Evolutionary conservation across 2,888 invertebrate genomes (phyloP).

Genomic region (Heliconius hortense): DNA sequence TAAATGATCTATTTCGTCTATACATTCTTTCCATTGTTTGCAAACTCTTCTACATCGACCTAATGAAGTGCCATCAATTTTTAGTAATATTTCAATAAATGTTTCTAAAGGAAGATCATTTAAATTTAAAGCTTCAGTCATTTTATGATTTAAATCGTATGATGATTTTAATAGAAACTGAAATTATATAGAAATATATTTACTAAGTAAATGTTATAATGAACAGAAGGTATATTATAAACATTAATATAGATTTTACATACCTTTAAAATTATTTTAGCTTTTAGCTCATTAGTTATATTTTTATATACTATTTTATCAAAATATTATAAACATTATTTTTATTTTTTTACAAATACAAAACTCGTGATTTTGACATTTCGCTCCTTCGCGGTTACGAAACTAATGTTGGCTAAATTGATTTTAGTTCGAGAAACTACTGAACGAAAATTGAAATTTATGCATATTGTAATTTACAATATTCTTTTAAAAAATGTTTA

Average conservation of each 20-base stretch:
- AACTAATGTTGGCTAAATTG: constrained; percentile 29
- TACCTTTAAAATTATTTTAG: background rate
- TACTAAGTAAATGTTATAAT: background rate
- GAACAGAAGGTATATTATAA: background rate
- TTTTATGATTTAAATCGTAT: constrained; percentile 42
- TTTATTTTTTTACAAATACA: constrained; percentile 22
- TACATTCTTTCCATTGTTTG: constrained; percentile 59
- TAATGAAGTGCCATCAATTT: constrained; percentile 59
- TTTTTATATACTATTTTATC: constrained; percentile 40
- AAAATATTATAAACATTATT: constrained; percentile 21
- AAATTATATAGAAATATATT: constrained; percentile 5
- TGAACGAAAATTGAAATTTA: background rate
- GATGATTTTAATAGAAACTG: background rate
- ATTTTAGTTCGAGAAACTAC: background rate
- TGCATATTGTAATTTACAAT: background rate
- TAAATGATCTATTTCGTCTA: constrained; percentile 58
- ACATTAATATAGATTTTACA: background rate
- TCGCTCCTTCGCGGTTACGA: constrained; percentile 45
- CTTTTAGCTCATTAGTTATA: constrained; percentile 17
- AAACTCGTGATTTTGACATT: constrained; percentile 66
- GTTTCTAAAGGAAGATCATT: constrained; percentile 62
- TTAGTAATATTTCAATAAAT: constrained; percentile 61
- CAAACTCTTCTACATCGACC: constrained; percentile 64
- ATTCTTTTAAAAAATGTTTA: background rate
- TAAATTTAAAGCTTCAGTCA: constrained; percentile 48